Evolutionary conservation across 2,888 invertebrate genomes (phyloP).

Genomic region (Epistrophella euchroma): DNA sequence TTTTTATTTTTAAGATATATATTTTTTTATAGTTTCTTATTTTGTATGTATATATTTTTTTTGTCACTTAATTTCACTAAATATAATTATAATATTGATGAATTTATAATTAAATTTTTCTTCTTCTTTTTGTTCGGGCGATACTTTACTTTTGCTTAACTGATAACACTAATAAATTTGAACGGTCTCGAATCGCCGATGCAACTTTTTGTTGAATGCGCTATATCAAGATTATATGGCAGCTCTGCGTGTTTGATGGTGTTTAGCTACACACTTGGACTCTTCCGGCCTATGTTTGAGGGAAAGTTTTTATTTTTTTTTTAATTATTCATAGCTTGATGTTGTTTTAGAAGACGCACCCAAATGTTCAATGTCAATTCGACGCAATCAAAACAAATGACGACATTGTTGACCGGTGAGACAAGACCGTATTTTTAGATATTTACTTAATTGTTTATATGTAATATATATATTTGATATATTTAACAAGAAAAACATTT

Average conservation of each 20-base stretch:
- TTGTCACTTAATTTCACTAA: slow-evolving; percentile 45
- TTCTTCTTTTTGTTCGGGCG: slow-evolving; percentile 60
- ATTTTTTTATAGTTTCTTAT: slow-evolving; percentile 44
- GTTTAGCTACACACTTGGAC: slow-evolving; percentile 38
- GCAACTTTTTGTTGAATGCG: slow-evolving; percentile 71
- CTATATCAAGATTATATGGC: slow-evolving; percentile 64
- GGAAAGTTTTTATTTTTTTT: slow-evolving; percentile 41
- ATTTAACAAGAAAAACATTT: slow-evolving; percentile 74
- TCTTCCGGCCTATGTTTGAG: slow-evolving; percentile 47
- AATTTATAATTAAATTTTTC: slow-evolving; percentile 52
- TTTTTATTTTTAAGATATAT: slow-evolving; percentile 42
- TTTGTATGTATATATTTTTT: slow-evolving; percentile 11
- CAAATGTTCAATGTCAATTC: slow-evolving; percentile 57
- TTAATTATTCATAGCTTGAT: slow-evolving; percentile 12
- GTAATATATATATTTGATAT: slow-evolving; percentile 59
- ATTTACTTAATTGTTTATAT: slow-evolving; percentile 21
- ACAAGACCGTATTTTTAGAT: slow-evolving; percentile 52
- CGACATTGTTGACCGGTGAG: slow-evolving; percentile 71
- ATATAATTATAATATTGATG: slow-evolving; percentile 33
- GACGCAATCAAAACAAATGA: slow-evolving; percentile 68
- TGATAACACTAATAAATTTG: slow-evolving; percentile 60
- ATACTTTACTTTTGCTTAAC: slow-evolving; percentile 76
- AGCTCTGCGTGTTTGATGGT: slow-evolving; percentile 38
- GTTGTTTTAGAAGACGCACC: slow-evolving; percentile 5
- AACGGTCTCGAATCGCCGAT: slow-evolving; percentile 67